Evolutionary conservation across 2,797 vertebrate genomes (phyloP), one percentile per base, ranked within the genome.

Genomic region (Mormyrus hasselquistii): DNA sequence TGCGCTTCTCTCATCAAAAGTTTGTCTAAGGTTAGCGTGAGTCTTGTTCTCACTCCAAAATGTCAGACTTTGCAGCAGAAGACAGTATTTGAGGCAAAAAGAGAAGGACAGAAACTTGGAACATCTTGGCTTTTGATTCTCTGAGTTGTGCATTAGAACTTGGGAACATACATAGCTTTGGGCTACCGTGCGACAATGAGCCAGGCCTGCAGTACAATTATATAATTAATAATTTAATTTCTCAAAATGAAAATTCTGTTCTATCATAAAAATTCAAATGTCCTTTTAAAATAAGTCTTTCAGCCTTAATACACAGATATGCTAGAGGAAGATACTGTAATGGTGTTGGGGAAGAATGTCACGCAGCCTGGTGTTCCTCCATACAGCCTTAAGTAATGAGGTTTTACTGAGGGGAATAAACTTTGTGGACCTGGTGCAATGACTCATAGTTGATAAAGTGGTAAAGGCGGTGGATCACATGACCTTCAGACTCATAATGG

Each of bases 401-500:
- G 83, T 53, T 92, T 8, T 8, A 88, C 49, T 38, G 22, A 2
- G 9, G 14, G 16, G 19, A 41, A n/a, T 44, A 9, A 79, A 79
- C 9, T 79, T 65, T 47, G 16, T 29, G 25, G 25, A 0, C 12
- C 38, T 14, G 38, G 57, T 22, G 38, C 22, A 83, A 14, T 1
- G 29, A 88, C 38, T 25, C 47, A 53, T 34, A 22, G 2, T 52
- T 14, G 10, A 49, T 25, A 8, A 49, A 52, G 73, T 55, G 83
- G 52, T 89, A 86, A 89, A 19, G 22, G 44, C 59, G 22, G 44
- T 55, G 49, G 14, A 25, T 12, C 69, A 57, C 49, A 19, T 50
- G 62, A 89, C 84, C 88, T 76, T 87, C 84, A 57, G 88, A 76
- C 84, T 62, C 83, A 55, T 25, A n/a, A 44, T 55, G 19, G 57